Base-by-base conservation (phyloP, 2,113 vertebrate genomes). In the Rhizomys pruinosus region DNA sequence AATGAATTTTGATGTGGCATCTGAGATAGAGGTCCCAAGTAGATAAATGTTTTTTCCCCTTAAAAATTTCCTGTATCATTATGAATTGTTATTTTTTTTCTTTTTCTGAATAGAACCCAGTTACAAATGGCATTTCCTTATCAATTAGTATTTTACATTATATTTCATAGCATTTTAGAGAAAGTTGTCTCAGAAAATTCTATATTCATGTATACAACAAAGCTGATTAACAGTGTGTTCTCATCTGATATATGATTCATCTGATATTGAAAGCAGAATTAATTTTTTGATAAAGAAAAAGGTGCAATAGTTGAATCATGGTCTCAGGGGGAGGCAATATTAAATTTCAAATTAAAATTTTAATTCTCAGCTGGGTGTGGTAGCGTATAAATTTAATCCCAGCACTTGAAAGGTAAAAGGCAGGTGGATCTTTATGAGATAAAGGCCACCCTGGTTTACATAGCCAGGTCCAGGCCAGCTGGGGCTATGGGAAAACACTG, bases 311-410 rank as follows among this genome's bases (percentile, higher is more conserved):
- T 77, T 55, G 42, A n/a, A 71, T 19, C 8, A 79, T 64, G 3
- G 2, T 79, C 29, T 76, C 29, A 47, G 3, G 5, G 8, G 32
- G 13, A 64, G 3, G 84, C 5, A 63, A 64, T 13, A 7, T 52
- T 84, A 34, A 91, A 79, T 95, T 93, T 96, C 22, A 80, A 91
- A 84, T 27, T 6, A 80, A 63, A 88, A 39, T 2, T 93, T 4
- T 20, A 11, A 77, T 76, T 57, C 55, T 91, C 84, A 57, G 42
- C 47, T 52, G 47, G 47, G 47, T 52, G 47, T 52, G 47, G 47
- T 52, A 52, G 11, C 47, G 11, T 52, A 52, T 11, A 52, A 11
- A 6, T 52, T 52, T 52, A 52, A 52, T 52, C 47, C 47, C 47
- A 52, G 47, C 11, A 52, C 11, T 52, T 52, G 11, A 11, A 11